Conservation (phyloP, 1,140 invertebrate genomes). For the Frieseomelitta varia region DNA sequence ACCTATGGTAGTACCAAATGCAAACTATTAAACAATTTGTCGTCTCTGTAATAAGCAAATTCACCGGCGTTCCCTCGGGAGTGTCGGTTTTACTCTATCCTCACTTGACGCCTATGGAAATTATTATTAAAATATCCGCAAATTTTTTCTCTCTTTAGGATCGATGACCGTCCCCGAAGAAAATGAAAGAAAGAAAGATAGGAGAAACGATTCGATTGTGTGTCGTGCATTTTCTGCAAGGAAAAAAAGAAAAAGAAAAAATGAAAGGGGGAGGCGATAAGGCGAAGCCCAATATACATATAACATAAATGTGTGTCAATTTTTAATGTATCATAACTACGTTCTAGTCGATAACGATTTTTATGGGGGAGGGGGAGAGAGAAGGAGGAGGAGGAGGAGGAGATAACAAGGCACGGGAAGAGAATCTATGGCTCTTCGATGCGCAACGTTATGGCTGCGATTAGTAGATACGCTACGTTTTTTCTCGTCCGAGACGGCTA, state of each 20-base stretch:
- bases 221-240: slow-evolving; percentile 25
- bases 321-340: slow-evolving; percentile 78
- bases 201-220: slow-evolving; percentile 11
- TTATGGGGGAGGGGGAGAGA: slow-evolving; percentile 18
- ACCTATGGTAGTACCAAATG: background rate
- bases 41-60: slow-evolving; percentile 13
- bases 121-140: slow-evolving; percentile 30
- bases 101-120: slow-evolving; percentile 32
- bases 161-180: slow-evolving; percentile 54
- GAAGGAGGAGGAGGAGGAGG: background rate
- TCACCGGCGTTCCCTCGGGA: background rate
- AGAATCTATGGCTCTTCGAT: slow-evolving; percentile 32
- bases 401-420: slow-evolving; percentile 33
- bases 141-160: slow-evolving; percentile 53
- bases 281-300: slow-evolving; percentile 68
- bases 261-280: background rate
- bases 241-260: slow-evolving; percentile 27
- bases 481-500: slow-evolving; percentile 58
- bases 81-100: slow-evolving; percentile 24
- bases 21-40: slow-evolving; percentile 3
- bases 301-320: slow-evolving; percentile 78
- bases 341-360: slow-evolving; percentile 72
- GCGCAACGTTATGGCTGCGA: slow-evolving; percentile 25
- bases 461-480: slow-evolving; percentile 47
- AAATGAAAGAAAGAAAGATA: background rate